Conservation (phyloP, 2,113 vertebrate genomes). For the Grammomys dolichurus region DNA sequence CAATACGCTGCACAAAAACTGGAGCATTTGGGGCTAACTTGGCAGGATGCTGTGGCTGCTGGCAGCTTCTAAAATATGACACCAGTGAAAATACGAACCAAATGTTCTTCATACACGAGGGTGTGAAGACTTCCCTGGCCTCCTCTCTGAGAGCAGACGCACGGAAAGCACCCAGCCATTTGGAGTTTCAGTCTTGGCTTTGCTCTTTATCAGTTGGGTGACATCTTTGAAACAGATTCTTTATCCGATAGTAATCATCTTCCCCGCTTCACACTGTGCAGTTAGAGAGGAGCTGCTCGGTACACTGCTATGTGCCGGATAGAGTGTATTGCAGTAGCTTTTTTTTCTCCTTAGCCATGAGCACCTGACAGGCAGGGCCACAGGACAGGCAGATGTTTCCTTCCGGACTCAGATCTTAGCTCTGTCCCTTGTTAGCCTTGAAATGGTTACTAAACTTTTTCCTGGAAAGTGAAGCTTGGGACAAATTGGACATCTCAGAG, state of each 20-base stretch:
- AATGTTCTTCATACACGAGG: constrained; percentile 60
- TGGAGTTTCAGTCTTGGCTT: constrained; percentile 20
- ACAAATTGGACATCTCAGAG: not conserved
- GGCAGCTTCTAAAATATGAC: constrained; percentile 73
- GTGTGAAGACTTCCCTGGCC: constrained; percentile 60
- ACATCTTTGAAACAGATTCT: not conserved
- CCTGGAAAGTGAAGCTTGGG: not conserved
- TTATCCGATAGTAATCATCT: not conserved
- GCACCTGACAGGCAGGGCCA: not conserved
- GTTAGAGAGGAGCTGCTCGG: not conserved
- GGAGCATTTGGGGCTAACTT: constrained; percentile 69
- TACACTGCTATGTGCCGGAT: not conserved
- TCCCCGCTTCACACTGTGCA: not conserved
- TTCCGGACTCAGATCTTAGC: not conserved
- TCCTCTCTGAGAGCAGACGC: constrained; percentile 23
- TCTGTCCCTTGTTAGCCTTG: not conserved
- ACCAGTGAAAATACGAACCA: constrained; percentile 77
- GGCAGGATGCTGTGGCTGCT: constrained; percentile 58
- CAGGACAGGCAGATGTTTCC: not conserved
- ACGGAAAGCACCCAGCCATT: not conserved
- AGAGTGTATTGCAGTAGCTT: too few species aligned
- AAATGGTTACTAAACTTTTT: not conserved
- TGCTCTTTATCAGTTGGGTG: constrained; percentile 1
- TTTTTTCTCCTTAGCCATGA: not conserved
- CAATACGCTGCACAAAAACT: constrained; percentile 21